Conservation (phyloP, 2,888 invertebrate genomes). For the Drosophila neoperkinsi region DNA sequence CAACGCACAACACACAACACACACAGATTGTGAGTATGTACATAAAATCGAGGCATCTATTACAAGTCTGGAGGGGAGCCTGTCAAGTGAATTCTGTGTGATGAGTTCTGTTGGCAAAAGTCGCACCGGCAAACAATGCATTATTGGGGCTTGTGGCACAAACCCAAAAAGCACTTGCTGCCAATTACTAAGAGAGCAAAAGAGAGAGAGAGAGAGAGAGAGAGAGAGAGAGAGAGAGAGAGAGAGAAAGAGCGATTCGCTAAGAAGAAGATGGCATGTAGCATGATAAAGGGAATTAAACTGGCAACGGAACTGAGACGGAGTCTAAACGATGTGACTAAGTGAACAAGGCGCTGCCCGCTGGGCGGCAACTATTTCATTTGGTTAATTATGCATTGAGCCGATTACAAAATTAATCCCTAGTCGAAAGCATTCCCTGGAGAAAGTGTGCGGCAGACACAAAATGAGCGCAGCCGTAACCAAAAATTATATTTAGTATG, state of each 20-base stretch:
- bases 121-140: slow-evolving; percentile 41
- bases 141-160: slow-evolving; percentile 4
- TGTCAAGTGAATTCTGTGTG: slow-evolving; percentile 13
- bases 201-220: not conserved
- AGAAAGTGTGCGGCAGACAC: slow-evolving; percentile 6
- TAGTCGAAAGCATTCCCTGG: slow-evolving; percentile 34
- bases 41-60: slow-evolving; percentile 25
- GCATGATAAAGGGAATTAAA: slow-evolving; percentile 1
- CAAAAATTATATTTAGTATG: slow-evolving; percentile 13
- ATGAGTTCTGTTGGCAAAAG: slow-evolving; percentile 31
- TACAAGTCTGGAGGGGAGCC: slow-evolving; percentile 17
- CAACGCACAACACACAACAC: slow-evolving; percentile 6
- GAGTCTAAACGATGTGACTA: not conserved
- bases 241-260: not conserved
- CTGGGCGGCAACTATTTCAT: slow-evolving; percentile 34
- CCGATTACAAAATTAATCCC: slow-evolving; percentile 72
- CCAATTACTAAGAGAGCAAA: slow-evolving; percentile 13
- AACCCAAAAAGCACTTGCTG: slow-evolving; percentile 9
- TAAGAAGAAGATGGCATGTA: not conserved
- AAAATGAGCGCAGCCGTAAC: not conserved
- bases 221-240: not conserved
- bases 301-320: slow-evolving; percentile 2
- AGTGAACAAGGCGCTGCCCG: not conserved
- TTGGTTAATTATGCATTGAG: slow-evolving; percentile 75
- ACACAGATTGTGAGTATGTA: slow-evolving; percentile 13